Base-by-base conservation (phyloP, 1,140 invertebrate species). In the Diorhabda carinulata region DNA sequence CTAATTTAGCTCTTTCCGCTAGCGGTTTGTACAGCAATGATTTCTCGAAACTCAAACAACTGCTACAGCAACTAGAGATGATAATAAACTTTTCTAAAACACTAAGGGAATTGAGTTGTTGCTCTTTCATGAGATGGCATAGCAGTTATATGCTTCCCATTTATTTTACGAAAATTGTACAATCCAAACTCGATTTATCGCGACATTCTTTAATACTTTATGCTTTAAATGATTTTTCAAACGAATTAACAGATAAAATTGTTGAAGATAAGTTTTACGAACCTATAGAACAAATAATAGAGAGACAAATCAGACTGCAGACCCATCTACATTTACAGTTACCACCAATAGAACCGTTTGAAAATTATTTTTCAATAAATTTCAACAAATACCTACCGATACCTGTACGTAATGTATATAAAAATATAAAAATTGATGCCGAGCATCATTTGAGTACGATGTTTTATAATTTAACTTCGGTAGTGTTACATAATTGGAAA, bases 401-500 rank as follows among this genome's bases (percentile, higher is more conserved):
- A 9, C 67, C 68, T 41, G 69, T 80, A 47, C 66, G 72, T 60
- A 70, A 74, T 62, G 52, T 67, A 57, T 80, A 78, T 64, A 78
- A 78, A 42, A 74, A 72, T 70, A 72, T 81, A 44, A 78, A 77
- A 71, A 82, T 89, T 82, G 84, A 90, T 77, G 88, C 97, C 3
- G 97, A 98, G 81, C 89, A 95, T 78, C 98, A 98, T 81, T 85
- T 99, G 57, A 95, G 96, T 73, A 90, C 90, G 73, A 98, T 93
- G 72, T 99, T 98, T 82, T 99, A 99, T 82, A 98, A 99, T 83
- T 84, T 99, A 74, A 98, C 97, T 0, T 97, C 97, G 2, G 95
- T 99, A 44, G 96, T 97, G 10, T 83, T 98, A 10, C 96, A 98
- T 76, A 96, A 99, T 82, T 99, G 97, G 95, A 93, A 94, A 81